A percentile compares a stretch with the other conserved stretches of the same genome.
Evolutionary conservation across 2,113 vertebrate genomes (phyloP).

Genomic region (Caloenas nicobarica): DNA sequence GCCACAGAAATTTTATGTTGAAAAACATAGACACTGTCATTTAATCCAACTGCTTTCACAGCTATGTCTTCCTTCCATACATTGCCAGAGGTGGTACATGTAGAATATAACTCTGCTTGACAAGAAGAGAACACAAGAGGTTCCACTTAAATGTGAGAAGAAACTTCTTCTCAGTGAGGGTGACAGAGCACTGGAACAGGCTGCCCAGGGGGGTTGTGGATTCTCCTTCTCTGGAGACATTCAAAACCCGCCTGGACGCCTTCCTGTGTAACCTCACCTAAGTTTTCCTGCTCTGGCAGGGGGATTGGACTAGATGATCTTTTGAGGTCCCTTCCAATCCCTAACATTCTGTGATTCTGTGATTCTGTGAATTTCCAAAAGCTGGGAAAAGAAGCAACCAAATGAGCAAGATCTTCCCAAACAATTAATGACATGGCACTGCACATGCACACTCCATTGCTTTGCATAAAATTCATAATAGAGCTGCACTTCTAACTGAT

Average conservation of each 20-base stretch:
- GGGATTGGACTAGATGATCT: too few species aligned
- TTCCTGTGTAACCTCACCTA: too few species aligned
- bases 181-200: too few species aligned
- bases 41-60: background rate
- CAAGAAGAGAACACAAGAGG: background rate
- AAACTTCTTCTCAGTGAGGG: too few species aligned
- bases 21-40: background rate
- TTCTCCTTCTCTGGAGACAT: too few species aligned
- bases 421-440: background rate
- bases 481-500: background rate
- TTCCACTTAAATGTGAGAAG: too few species aligned
- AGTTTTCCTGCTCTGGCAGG: too few species aligned
- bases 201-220: too few species aligned
- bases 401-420: background rate
- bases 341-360: too few species aligned
- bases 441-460: background rate
- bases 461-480: background rate
- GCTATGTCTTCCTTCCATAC: background rate
- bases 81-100: background rate
- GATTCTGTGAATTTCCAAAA: background rate
- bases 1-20: background rate
- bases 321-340: too few species aligned
- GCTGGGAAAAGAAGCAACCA: background rate
- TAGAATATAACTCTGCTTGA: background rate
- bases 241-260: too few species aligned